Percentiles rank a stretch among this genome's conserved stretches.
phyloP scores from a whole-genome alignment of 2,888 invertebrate genomes.

The Lypha dubia region DNA sequence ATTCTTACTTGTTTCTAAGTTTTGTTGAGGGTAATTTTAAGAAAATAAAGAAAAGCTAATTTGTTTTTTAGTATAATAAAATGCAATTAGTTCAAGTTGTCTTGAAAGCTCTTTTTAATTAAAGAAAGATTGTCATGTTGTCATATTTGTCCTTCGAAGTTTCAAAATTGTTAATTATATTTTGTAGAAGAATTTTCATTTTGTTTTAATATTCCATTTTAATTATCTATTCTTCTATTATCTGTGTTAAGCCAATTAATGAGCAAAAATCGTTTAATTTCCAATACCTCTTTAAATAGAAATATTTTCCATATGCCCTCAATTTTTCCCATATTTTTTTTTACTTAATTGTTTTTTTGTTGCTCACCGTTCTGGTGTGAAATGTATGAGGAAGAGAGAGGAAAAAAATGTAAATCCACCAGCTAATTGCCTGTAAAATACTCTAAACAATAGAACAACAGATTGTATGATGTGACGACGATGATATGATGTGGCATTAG shows the following conservation, averaged over 20 bases:
- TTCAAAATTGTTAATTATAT: too few relatives aligned
- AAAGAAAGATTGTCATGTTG: too few relatives aligned
- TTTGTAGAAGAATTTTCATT: not conserved
- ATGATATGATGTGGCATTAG: not conserved
- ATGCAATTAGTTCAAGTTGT: too few relatives aligned
- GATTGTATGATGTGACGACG: not conserved
- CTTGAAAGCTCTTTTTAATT: too few relatives aligned
- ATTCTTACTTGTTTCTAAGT: too few relatives aligned
- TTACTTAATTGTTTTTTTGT: too few relatives aligned
- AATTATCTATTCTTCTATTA: too few relatives aligned
- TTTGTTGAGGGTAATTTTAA: too few relatives aligned
- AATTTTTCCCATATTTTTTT: too few relatives aligned
- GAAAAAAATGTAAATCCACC: constrained; percentile 23
- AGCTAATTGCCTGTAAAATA: constrained; percentile 61
- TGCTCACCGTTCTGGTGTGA: constrained; percentile 1
- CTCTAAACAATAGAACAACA: constrained; percentile 33
- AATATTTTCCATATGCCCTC: not conserved
- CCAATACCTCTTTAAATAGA: not conserved
- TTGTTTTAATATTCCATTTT: not conserved
- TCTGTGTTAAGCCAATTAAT: not conserved
- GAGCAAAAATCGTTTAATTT: not conserved
- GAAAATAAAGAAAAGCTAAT: too few relatives aligned
- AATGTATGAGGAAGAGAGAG: constrained; percentile 8
- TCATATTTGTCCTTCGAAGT: too few relatives aligned
- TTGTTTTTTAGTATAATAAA: too few relatives aligned